phyloP scores from a whole-genome alignment of 2,888 invertebrate species.

The Eledona agricola region DNA sequence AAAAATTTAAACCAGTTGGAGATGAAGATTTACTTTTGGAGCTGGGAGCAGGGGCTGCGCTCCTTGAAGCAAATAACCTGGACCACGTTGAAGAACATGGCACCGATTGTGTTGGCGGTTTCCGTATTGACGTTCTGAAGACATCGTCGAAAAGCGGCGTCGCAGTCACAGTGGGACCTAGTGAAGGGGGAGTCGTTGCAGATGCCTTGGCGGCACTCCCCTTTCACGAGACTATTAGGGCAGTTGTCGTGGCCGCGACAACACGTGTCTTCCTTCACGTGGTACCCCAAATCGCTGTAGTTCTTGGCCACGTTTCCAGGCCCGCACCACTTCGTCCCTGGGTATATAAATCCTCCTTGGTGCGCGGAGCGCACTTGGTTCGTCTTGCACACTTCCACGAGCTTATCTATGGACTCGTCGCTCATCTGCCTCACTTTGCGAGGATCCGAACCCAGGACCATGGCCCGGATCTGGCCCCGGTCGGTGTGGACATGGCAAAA shows the following conservation, averaged over 20 bases:
- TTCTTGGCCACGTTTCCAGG: conserved; percentile 71
- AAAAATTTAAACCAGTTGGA: conserved; percentile 13
- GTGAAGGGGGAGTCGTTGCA: conserved; percentile 76
- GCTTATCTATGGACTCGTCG: conserved; percentile 67
- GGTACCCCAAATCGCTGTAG: conserved; percentile 72
- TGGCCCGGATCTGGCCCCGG: conserved; percentile 69
- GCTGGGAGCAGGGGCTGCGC: conserved; percentile 70
- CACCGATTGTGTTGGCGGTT: conserved; percentile 76
- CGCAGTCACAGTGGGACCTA: conserved; percentile 79
- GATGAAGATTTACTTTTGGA: conserved; percentile 65
- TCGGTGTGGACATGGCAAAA: conserved; percentile 70
- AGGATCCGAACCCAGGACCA: conserved; percentile 68
- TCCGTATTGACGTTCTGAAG: conserved; percentile 72
- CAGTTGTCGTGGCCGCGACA: conserved; percentile 80
- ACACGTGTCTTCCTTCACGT: conserved; percentile 73
- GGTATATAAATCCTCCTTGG: conserved; percentile 67
- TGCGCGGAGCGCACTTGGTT: conserved; percentile 50
- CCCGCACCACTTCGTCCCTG: conserved; percentile 84
- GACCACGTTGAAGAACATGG: conserved; percentile 78
- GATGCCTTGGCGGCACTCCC: conserved; percentile 70
- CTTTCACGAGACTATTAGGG: conserved; percentile 68
- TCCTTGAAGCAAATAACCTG: conserved; percentile 78
- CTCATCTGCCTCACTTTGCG: conserved; percentile 69
- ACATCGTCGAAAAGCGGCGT: conserved; percentile 75
- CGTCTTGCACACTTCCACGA: conserved; percentile 67